These are phyloP conservation scores for Scyliorhinus canicula DNA, from an alignment of 2,797 vertebrate species.

Conservation along the genomic window DNA sequence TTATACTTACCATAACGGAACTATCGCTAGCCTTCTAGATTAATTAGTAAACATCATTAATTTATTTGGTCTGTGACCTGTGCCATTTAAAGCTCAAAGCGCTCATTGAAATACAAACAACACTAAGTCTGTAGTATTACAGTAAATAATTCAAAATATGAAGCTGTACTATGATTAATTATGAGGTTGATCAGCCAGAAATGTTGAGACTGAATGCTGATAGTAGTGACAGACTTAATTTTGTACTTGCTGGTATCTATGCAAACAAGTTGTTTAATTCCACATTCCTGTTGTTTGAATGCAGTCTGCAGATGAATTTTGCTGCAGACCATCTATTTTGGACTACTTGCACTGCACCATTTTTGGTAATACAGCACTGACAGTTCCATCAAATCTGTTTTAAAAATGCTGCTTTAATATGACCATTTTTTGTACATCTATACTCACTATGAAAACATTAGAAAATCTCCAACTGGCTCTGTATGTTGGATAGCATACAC, in stretches of 20 bases:
- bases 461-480: neutral
- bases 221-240: neutral
- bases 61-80: neutral
- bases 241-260: neutral
- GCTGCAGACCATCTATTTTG: neutral
- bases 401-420: neutral
- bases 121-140: neutral
- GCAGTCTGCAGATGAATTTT: neutral
- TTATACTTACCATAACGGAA: neutral
- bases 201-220: neutral
- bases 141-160: neutral
- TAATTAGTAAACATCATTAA: neutral
- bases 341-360: neutral
- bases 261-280: neutral
- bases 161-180: neutral
- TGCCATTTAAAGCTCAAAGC: neutral
- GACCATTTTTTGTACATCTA: neutral
- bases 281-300: neutral
- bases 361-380: neutral
- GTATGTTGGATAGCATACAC: too few relatives aligned
- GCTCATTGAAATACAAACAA: neutral
- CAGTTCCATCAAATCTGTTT: neutral
- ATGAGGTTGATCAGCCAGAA: neutral
- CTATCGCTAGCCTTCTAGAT: neutral
- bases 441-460: neutral